phyloP scores from a whole-genome alignment of 2,797 vertebrate species.

The Pachyuromys duprasi region DNA sequence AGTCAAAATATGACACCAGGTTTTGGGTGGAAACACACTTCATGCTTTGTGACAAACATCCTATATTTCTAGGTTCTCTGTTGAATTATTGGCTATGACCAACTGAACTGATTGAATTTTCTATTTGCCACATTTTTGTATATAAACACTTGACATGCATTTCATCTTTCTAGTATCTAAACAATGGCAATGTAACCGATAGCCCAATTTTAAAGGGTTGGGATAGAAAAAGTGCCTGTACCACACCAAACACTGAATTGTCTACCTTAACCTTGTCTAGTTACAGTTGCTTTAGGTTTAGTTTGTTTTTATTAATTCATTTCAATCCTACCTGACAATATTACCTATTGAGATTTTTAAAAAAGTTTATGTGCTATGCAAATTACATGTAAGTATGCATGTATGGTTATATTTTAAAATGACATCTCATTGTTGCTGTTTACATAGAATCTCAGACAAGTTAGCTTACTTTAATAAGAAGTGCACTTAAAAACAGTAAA shows the following conservation, averaged over 20 bases:
- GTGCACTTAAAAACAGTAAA: neutral
- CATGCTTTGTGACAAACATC: slow-evolving; percentile 39
- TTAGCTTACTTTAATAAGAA: slow-evolving; percentile 34
- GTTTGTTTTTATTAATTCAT: neutral
- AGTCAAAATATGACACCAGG: slow-evolving; percentile 47
- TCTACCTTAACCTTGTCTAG: neutral
- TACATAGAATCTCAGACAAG: neutral
- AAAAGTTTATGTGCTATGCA: neutral
- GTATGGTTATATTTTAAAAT: slow-evolving; percentile 16
- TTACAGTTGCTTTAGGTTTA: neutral
- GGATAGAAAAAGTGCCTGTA: neutral
- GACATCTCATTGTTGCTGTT: neutral
- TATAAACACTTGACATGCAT: neutral
- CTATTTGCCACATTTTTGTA: slow-evolving; percentile 17
- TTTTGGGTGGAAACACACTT: slow-evolving; percentile 43
- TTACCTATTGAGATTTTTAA: neutral
- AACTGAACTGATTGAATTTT: slow-evolving; percentile 4
- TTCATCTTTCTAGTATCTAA: slow-evolving; percentile 17
- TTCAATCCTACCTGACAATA: neutral
- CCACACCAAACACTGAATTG: neutral
- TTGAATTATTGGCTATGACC: slow-evolving; percentile 45
- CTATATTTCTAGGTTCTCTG: slow-evolving; percentile 40
- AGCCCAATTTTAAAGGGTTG: neutral
- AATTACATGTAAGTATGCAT: slow-evolving; percentile 3
- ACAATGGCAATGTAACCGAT: neutral